Conservation (phyloP, 53 echinoderm and acorn worm species). For the Paelopatides confundens region DNA sequence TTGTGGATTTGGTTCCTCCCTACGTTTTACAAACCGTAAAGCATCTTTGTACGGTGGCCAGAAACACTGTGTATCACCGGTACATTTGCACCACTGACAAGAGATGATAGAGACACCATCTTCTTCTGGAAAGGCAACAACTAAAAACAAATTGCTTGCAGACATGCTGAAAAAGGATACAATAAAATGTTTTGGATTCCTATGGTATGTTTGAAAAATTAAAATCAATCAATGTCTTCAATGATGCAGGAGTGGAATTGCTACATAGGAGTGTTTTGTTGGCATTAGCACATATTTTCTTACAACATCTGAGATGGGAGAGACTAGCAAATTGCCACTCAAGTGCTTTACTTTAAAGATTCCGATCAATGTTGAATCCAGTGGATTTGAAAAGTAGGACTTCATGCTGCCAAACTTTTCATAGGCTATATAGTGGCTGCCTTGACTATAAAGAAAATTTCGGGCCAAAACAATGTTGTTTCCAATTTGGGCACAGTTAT, state of each 20-base stretch:
- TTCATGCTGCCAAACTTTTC: background rate
- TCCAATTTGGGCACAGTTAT: constrained; percentile 4
- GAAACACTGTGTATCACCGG: background rate
- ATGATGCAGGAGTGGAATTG: background rate
- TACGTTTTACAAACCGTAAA: background rate
- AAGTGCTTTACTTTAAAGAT: background rate
- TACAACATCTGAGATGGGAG: background rate
- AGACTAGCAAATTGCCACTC: background rate
- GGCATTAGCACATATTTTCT: constrained; percentile 5
- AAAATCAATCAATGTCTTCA: too few relatives aligned
- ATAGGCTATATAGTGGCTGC: background rate
- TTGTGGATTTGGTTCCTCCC: background rate
- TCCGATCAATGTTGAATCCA: background rate
- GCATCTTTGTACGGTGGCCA: background rate
- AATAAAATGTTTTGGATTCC: too few relatives aligned
- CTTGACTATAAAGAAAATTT: background rate
- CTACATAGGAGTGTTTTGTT: background rate
- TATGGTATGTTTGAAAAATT: too few relatives aligned
- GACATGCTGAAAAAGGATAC: too few relatives aligned
- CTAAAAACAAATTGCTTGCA: background rate
- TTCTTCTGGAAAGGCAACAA: background rate
- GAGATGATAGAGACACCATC: background rate
- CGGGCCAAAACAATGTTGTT: background rate
- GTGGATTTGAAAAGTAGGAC: background rate
- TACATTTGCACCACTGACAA: background rate